Conservation (phyloP, 2,113 vertebrate genomes). For the Halcyon senegalensis region DNA sequence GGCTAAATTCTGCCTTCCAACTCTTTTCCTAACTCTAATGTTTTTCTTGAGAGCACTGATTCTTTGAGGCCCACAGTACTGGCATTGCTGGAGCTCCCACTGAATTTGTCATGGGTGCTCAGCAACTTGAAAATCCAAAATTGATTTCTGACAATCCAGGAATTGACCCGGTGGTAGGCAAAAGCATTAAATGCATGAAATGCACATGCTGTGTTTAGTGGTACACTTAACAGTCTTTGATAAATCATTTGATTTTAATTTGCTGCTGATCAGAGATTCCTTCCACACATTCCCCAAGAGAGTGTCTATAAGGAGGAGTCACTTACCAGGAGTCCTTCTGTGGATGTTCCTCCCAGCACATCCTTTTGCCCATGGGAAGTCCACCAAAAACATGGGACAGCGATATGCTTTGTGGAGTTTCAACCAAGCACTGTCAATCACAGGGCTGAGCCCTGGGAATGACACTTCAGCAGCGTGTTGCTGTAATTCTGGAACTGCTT, state of each 20-base stretch:
- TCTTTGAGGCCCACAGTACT: background rate
- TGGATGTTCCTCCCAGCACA: background rate
- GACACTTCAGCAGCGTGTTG: background rate
- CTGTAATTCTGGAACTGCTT: background rate
- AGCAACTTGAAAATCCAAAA: background rate
- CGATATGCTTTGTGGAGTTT: background rate
- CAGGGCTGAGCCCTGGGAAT: background rate
- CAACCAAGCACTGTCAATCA: rapidly evolving
- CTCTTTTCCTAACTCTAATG: background rate
- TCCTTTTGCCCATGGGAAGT: background rate
- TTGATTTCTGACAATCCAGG: background rate
- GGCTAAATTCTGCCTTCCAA: background rate
- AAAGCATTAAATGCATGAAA: background rate
- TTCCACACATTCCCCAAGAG: background rate
- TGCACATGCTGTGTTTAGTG: background rate
- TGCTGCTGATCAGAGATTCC: background rate
- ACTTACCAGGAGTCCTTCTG: background rate
- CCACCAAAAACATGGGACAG: background rate
- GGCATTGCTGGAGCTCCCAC: background rate
- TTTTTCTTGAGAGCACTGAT: background rate
- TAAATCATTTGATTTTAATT: background rate
- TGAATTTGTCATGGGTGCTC: background rate
- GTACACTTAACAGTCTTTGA: background rate
- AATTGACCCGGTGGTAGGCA: background rate
- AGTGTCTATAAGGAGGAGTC: background rate